Evolutionary conservation across 2,113 vertebrate genomes (phyloP), one percentile per base, ranked within the genome.

Genomic region (Mormyrus lacerda): DNA sequence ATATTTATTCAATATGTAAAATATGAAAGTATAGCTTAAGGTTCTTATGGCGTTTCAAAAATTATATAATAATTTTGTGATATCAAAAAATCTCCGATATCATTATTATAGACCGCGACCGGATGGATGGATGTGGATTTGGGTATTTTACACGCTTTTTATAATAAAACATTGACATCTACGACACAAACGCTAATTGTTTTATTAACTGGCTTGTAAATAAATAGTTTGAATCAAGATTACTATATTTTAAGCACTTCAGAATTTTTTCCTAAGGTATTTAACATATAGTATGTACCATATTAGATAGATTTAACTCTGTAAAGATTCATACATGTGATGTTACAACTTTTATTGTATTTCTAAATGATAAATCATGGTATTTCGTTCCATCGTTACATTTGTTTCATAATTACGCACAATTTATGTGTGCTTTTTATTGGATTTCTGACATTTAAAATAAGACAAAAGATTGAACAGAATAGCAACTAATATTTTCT

Each of bases 251-350:
- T 42, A 39, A 42, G n/a, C 15, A 19, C 73, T 17, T 42, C n/a
- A 76, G 19, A 19, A 0, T 0, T 0, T 8, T 19, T 1, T 1
- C 3, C 15, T 17, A 31, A 35, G 27, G 31, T 76, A 39, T 39
- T 39, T 39, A 15, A 39, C 31, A 76, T 15, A 65, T 27, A 65
- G 58, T 65, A 76, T 39, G 15, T 17, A 17, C 13, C 27, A 73
- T 21, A 73, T 73, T 35, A 35, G 65, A 31, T 2, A 39, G 4
- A 76, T 76, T 39, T 39, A 76, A 35, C 73, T 79, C 35, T 7
- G 15, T 79, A 17, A 2, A 42, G 2, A 79, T 79, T 27, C 27
- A 31, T 69, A 69, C 61, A 13, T 69, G n/a, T 69, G 31, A 69
- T 31, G 61, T 69, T 69, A 69, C 61, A 69, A 4, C 61, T 69